Conservation (phyloP, 2,888 invertebrate genomes). For the Girardia tigrina region DNA sequence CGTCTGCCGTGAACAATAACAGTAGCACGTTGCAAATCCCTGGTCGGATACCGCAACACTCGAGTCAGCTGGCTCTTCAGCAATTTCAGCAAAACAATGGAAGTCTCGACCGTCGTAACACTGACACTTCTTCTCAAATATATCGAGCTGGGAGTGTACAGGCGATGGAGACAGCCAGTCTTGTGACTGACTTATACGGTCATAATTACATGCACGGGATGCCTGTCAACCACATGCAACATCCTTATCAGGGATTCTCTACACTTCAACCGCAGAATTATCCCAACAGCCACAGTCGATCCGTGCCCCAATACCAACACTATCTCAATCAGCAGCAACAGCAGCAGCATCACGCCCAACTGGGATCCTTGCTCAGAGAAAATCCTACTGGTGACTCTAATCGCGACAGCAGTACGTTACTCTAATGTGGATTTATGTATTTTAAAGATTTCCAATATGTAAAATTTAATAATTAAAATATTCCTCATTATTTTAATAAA, state of each 20-base stretch:
- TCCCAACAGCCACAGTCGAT: not conserved
- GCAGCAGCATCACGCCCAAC: slow-evolving; percentile 9
- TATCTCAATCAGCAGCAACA: not conserved
- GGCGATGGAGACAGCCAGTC: not conserved
- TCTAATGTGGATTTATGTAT: too few species aligned
- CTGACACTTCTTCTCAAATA: not conserved
- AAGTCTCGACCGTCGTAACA: not conserved
- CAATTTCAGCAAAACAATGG: slow-evolving; percentile 5
- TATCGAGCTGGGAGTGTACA: slow-evolving; percentile 9
- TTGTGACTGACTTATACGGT: not conserved
- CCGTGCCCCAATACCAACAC: not conserved
- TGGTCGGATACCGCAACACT: slow-evolving; percentile 1
- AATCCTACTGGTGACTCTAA: not conserved
- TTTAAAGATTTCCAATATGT: too few species aligned
- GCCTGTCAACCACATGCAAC: not conserved
- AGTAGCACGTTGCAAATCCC: slow-evolving; percentile 16
- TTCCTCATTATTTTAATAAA: too few species aligned
- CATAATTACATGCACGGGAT: slow-evolving; percentile 15
- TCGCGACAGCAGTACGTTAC: slow-evolving; percentile 12
- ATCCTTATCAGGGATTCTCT: not conserved
- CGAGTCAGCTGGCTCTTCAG: not conserved
- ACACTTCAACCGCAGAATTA: slow-evolving; percentile 3
- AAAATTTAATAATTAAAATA: too few species aligned
- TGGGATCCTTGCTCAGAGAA: slow-evolving; percentile 2
- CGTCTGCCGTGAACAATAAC: not conserved